These are phyloP conservation scores for Drosophila sulfurigaster DNA, from an alignment of 1,140 invertebrate species.

Conservation along the genomic window DNA sequence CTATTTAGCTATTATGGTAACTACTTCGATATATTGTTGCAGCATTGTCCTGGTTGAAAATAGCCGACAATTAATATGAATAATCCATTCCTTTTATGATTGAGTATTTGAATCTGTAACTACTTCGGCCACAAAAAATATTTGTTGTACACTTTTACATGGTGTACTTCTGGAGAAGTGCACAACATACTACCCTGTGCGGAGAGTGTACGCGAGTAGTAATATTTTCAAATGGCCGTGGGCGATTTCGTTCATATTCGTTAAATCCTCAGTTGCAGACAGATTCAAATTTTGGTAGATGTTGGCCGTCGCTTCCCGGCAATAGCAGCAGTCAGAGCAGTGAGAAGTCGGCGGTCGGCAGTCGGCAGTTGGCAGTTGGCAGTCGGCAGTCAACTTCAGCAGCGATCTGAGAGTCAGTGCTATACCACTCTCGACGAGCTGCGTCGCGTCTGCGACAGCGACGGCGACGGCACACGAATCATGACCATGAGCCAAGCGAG, in stretches of 20 bases:
- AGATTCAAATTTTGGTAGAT: constrained; percentile 83
- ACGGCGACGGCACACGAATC: constrained; percentile 69
- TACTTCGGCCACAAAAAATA: constrained; percentile 40
- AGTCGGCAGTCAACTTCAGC: constrained; percentile 26
- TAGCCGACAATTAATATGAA: constrained; percentile 25
- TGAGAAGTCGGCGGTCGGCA: constrained; percentile 28
- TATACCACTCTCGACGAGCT: constrained; percentile 7
- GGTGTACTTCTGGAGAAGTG: constrained; percentile 44
- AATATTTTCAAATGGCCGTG: constrained; percentile 72
- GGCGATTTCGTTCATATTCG: constrained; percentile 79
- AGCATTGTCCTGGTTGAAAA: not conserved
- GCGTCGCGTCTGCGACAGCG: constrained; percentile 14
- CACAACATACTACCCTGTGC: not conserved
- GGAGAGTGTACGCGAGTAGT: constrained; percentile 51
- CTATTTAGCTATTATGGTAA: not conserved
- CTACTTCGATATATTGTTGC: not conserved
- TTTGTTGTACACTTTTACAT: constrained; percentile 31
- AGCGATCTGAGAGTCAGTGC: constrained; percentile 3
- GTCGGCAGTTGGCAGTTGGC: constrained; percentile 21
- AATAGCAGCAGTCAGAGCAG: constrained; percentile 31
- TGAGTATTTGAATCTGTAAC: constrained; percentile 78
- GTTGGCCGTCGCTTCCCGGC: constrained; percentile 53
- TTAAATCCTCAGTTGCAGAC: constrained; percentile 82
- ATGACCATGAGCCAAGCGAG: constrained; percentile 63
- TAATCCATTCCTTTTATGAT: constrained; percentile 48